Base-by-base conservation (phyloP, 2,797 vertebrate species). In the Falco cherrug region DNA sequence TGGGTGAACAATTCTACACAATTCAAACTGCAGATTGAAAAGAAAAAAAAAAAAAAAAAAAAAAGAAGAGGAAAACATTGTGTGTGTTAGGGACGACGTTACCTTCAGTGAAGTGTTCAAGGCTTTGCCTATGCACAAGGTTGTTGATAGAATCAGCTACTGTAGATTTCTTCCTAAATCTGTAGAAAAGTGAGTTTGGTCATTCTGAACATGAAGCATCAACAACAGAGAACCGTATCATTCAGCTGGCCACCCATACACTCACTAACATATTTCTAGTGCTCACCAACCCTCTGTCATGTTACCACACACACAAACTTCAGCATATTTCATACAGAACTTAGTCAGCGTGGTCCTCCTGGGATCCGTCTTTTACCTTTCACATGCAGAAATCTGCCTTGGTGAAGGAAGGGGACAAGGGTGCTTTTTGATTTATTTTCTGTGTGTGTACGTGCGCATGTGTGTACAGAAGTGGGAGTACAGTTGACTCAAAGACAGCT, bases 101-200 rank as follows among this genome's bases (percentile, higher is more conserved):
- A 99, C 99, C 99, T 99, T 99, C 99, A 39, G 99, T 99, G 91
- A 99, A 99, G 93, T 95, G 98, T 70, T 98, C 98, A 54, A 98
- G 90, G 50, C 97, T 97, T 84, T 98, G 98, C 88, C 98, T 98
- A 74, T 98, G 98, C 37, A 98, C 97, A 71, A 98, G 97, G 90
- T 76, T 99, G 96, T 98, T 99, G 97, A 99, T 99, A 41, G 98
- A 99, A 78, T 98, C 97, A 13, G 98, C 97, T 43, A 98, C 96
- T 3, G 98, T 98, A 17, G 99, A 99, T 97, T 99, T 99, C 97
- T 98, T 99, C 95, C 99, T 98, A 92, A 99, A 98, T 94, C 99
- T 99, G 97, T 73, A 84, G 90, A 65, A 91, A 85, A 94, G 37
- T 79, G 69, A 70, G 9, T 67, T 74, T 19, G 19, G 48, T 89